Conservation (phyloP, 2,113 vertebrate genomes). For the Platichthys flesus region DNA sequence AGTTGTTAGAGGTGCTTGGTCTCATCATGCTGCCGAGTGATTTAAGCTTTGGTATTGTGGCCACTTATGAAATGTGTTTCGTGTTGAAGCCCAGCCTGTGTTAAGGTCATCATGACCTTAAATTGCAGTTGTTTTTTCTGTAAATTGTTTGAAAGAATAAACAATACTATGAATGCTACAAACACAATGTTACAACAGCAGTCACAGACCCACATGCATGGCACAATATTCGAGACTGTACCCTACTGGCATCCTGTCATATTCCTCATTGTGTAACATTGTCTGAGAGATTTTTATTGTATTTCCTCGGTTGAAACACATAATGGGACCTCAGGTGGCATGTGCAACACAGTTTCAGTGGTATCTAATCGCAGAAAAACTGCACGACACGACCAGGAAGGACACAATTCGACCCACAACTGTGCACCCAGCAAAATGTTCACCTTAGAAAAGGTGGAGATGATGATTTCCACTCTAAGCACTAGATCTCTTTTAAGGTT, state of each 20-base stretch:
- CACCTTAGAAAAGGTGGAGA: background rate
- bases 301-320: background rate
- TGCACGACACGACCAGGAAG: background rate
- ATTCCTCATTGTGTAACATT: background rate
- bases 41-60: slow-evolving; percentile 66
- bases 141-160: slow-evolving; percentile 16
- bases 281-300: background rate
- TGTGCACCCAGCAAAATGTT: background rate
- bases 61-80: slow-evolving; percentile 64
- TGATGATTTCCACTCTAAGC: background rate
- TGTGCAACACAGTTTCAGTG: background rate
- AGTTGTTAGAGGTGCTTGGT: slow-evolving; percentile 62
- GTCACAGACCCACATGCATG: background rate
- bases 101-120: slow-evolving; percentile 38
- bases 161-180: slow-evolving; percentile 13
- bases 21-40: slow-evolving; percentile 57
- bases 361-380: background rate
- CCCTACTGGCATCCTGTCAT: background rate
- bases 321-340: background rate
- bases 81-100: slow-evolving; percentile 19
- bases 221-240: no score
- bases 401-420: background rate
- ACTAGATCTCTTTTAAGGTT: background rate
- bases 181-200: background rate
- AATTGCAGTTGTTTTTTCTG: background rate